Conservation (phyloP, 2,888 invertebrate species). For the Candidula unifasciata region DNA sequence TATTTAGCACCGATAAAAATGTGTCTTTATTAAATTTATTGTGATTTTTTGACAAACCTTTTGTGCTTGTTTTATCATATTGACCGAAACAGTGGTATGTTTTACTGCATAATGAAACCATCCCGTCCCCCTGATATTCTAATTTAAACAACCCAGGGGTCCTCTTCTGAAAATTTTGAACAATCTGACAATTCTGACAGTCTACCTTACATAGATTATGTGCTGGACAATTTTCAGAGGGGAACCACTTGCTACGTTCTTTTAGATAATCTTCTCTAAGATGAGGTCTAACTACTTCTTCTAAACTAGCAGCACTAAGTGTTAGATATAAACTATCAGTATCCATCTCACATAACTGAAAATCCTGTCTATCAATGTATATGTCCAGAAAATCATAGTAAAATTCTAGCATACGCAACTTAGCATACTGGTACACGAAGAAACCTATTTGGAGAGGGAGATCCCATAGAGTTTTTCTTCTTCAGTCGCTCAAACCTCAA, state of each 20-base stretch:
- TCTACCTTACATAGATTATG: too few relatives aligned
- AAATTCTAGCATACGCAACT: not conserved
- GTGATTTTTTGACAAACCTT: not conserved
- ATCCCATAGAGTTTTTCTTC: not conserved
- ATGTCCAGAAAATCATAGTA: conserved; percentile 1
- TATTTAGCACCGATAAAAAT: too few relatives aligned
- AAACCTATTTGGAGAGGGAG: not conserved
- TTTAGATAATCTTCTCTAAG: too few relatives aligned
- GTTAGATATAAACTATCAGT: not conserved
- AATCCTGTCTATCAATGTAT: not conserved
- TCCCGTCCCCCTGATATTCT: not conserved
- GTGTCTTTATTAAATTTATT: too few relatives aligned
- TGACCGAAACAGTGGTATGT: not conserved
- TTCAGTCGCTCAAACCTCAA: not conserved
- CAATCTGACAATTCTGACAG: not conserved
- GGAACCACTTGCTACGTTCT: too few relatives aligned
- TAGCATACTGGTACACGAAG: not conserved
- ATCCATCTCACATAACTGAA: not conserved
- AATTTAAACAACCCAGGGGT: not conserved
- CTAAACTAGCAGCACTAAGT: too few relatives aligned
- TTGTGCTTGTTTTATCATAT: not conserved
- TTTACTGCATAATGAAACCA: too few relatives aligned
- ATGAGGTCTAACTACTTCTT: too few relatives aligned
- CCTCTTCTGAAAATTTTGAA: not conserved
- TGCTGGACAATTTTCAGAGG: too few relatives aligned